Percentiles rank a stretch among this genome's conserved stretches.
These are phyloP conservation scores for Mustelus asterias DNA, from an alignment of 2,113 vertebrate species.

Conservation along the genomic window DNA sequence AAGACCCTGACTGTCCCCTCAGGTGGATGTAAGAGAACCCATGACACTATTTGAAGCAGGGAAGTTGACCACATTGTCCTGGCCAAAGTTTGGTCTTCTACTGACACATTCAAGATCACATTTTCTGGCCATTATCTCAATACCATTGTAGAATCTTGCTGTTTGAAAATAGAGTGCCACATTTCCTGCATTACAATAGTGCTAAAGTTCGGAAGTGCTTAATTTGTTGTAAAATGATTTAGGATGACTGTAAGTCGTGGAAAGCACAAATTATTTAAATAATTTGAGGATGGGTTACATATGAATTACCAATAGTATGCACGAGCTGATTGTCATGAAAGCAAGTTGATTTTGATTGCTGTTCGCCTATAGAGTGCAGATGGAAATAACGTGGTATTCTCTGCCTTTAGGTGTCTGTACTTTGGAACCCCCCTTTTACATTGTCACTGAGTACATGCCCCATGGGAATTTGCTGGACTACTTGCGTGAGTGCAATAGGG, in stretches of 20 bases:
- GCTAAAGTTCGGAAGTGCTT: neutral
- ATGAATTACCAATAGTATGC: neutral
- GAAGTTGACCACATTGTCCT: neutral
- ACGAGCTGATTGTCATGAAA: neutral
- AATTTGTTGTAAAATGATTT: neutral
- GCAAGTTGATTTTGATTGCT: accelerated
- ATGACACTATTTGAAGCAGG: neutral
- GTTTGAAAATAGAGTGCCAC: neutral
- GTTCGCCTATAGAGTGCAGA: accelerated
- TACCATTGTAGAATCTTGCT: neutral
- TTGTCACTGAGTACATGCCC: conserved; percentile 97
- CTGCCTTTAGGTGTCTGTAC: conserved; percentile 82
- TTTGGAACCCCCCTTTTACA: conserved; percentile 94
- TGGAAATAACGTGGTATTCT: neutral
- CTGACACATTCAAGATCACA: neutral
- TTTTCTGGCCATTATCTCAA: neutral
- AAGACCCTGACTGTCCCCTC: neutral
- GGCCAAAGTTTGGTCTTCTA: neutral
- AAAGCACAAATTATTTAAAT: neutral
- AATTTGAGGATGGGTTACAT: neutral
- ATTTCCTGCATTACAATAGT: neutral
- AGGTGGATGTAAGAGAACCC: neutral
- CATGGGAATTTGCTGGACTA: conserved; percentile 95
- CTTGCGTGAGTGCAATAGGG: conserved; percentile 84
- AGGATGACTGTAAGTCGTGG: neutral